Evolutionary conservation across 2,888 invertebrate genomes (phyloP), one percentile per base, ranked within the genome.

Genomic region (Mongoloraphidia duomilia): DNA sequence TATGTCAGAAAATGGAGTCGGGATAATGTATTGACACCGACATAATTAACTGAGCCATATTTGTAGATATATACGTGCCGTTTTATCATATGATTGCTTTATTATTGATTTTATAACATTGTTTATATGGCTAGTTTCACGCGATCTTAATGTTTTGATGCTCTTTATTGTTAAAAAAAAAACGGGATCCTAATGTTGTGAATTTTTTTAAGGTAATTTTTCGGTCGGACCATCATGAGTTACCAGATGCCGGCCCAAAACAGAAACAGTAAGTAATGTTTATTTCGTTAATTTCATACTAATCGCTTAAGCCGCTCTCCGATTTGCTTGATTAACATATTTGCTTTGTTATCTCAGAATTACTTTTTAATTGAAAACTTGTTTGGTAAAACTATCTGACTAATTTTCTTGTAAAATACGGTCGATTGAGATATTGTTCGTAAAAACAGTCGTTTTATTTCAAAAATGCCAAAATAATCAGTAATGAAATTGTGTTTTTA

Each of bases 231-330:
- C 78, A 80, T 74, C 77, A 88, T 88, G 88, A 88, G 86, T 77
- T 88, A 85, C 73, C 80, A 79, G 74, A 82, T 86, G 79, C 82
- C 83, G 63, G 75, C 79, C 55, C 87, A 86, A 72, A 82, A 81
- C 66, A 79, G 88, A 68, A 81, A 84, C 64, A 86, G 88, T 88
- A 74, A 84, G 86, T 84, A 60, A 45, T 52, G 52, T 47, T 44
- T 43, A 50, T 50, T 54, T 50, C 39, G 42, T 34, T 35, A 33
- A 35, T 48, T 49, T 9, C 11, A 33, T 49, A n/a, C 38, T 45
- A 33, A 44, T 9, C 26, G 26, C 26, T 26, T 26, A 26, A 26
- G 26, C 6, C 26, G 26, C 6, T 26, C 5, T 26, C 26, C 26
- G 26, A 26, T 26, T 26, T 26, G 3, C 6, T 1, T 26, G 6